These are phyloP conservation scores for Thelaira solivaga DNA, from an alignment of 2,888 invertebrate species.

Conservation along the genomic window DNA sequence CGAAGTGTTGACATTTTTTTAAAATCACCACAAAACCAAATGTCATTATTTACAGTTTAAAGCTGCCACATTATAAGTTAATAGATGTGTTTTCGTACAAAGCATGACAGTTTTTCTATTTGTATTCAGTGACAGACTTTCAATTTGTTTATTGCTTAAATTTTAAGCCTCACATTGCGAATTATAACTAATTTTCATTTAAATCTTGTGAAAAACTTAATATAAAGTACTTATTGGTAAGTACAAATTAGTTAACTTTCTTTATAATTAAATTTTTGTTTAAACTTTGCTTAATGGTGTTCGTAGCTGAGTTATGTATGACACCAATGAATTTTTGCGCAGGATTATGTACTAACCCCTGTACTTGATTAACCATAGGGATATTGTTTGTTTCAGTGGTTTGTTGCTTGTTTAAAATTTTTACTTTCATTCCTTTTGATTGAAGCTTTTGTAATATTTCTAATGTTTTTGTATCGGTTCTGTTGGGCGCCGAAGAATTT, in stretches of 20 bases:
- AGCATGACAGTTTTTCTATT: slow-evolving; percentile 50
- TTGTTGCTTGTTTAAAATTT: slow-evolving; percentile 56
- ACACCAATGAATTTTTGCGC: slow-evolving; percentile 13
- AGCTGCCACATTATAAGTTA: slow-evolving; percentile 15
- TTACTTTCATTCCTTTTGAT: slow-evolving; percentile 70
- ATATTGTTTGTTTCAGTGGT: not conserved
- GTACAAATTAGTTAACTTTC: slow-evolving; percentile 55
- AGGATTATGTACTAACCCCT: not conserved
- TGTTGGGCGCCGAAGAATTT: slow-evolving; percentile 46
- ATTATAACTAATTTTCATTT: slow-evolving; percentile 9
- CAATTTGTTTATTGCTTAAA: slow-evolving; percentile 54
- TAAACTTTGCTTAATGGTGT: slow-evolving; percentile 35
- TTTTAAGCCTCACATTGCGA: slow-evolving; percentile 26
- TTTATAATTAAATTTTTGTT: slow-evolving; percentile 58
- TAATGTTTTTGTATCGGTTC: slow-evolving; percentile 55
- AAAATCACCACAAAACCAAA: not conserved
- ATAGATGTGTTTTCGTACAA: not conserved
- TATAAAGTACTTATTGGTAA: slow-evolving; percentile 19
- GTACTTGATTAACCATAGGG: not conserved
- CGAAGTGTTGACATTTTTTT: too few relatives aligned
- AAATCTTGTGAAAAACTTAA: slow-evolving; percentile 23
- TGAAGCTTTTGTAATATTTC: slow-evolving; percentile 70
- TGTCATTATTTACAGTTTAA: not conserved
- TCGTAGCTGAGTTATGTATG: slow-evolving; percentile 26
- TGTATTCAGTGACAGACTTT: slow-evolving; percentile 12